Percentiles rank a stretch among this genome's conserved stretches.
phyloP scores from a whole-genome alignment of 2,113 vertebrate genomes.

The Serilophus lunatus region DNA sequence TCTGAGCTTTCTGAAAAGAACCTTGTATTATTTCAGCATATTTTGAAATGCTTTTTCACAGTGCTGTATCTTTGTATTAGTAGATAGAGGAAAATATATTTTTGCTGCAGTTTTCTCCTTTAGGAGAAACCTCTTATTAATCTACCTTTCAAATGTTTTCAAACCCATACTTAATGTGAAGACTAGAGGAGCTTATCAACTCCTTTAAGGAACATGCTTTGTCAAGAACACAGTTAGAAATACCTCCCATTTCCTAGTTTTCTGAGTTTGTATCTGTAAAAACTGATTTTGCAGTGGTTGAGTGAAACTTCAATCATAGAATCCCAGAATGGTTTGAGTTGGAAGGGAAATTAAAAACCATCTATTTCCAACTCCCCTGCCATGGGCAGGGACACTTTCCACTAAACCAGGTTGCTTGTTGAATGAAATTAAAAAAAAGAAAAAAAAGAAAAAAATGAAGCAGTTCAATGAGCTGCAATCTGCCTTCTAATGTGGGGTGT shows the following conservation, averaged over 20 bases:
- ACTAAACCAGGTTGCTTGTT: not conserved
- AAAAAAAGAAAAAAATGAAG: not conserved
- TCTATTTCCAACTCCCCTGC: not conserved
- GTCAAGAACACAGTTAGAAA: not conserved
- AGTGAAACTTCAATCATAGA: not conserved
- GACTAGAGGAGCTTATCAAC: not conserved
- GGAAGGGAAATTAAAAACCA: not conserved
- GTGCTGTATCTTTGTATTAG: not conserved
- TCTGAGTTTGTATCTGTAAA: not conserved
- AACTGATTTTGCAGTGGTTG: not conserved
- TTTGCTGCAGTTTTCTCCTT: not conserved
- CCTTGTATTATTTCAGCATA: not conserved
- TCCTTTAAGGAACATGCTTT: not conserved
- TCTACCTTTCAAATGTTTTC: not conserved
- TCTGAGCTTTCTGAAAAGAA: conserved; percentile 37
- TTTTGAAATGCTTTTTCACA: not conserved
- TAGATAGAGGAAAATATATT: not conserved
- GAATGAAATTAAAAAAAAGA: not conserved
- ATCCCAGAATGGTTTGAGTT: not conserved
- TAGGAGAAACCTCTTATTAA: not conserved
- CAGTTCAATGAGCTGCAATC: not conserved
- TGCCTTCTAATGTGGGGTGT: not conserved
- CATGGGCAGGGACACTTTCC: not conserved
- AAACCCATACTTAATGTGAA: not conserved
- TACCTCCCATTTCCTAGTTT: not conserved